Evolutionary conservation across 2,113 vertebrate genomes (phyloP), one percentile per base, ranked within the genome.

Genomic region (Trichomycterus rosablanca): DNA sequence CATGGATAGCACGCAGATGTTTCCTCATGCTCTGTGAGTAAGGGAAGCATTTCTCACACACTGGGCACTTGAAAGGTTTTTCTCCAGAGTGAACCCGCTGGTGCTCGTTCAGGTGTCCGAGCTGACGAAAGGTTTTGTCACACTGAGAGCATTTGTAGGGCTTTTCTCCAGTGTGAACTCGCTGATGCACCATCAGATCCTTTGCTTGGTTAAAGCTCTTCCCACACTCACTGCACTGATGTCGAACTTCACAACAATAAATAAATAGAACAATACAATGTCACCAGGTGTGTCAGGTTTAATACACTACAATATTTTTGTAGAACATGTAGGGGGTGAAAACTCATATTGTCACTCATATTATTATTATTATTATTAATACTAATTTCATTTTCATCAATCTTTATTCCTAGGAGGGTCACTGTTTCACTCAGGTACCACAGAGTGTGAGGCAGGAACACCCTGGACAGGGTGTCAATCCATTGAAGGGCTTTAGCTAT

Each of bases 81-180:
- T 67, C 65, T 9, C 65, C 65, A 8, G 65, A 60, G 65, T 67
- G 65, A 39, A 50, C 44, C 1, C 65, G 49, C 40, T 60, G 39
- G 45, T 60, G 57, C 2, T 60, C 65, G 0, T 57, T 60, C 28
- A 67, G 30, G 44, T 60, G 57, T 1, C 56, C 65, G 3, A 67
- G 53, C 49, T 67, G 65, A 1, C 57, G 48, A 19, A 60, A 67
- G 28, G 28, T 59, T 57, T 67, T 67, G 32, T 60, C 59, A 58
- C 65, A 67, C 48, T 67, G 65, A 2, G 65, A 50, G 40, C 65
- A 67, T 18, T 67, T 42, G 24, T 60, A 67, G 3, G 65, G 65
- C 49, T 60, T 67, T 22, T 67, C 65, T 28, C 65, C 65, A 6
- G 65, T 67, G 49, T 67, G 65, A 44, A 67, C 56, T 9, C 65